phyloP scores from a whole-genome alignment of 2,113 vertebrate genomes.

The Embiotoca jacksoni region DNA sequence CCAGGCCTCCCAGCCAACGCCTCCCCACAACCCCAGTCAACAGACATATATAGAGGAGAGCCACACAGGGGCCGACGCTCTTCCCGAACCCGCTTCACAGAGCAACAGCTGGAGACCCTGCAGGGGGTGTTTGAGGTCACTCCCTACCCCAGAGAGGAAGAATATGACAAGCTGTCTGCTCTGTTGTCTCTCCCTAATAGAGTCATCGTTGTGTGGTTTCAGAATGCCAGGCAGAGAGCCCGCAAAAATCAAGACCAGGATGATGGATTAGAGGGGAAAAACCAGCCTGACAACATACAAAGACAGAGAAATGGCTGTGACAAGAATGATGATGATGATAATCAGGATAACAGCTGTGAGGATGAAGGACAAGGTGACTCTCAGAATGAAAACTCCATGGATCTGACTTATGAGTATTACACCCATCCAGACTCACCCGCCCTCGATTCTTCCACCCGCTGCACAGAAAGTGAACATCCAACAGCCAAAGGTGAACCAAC shows the following conservation, averaged over 20 bases:
- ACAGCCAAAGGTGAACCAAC: slow-evolving; percentile 51
- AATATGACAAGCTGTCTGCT: slow-evolving; percentile 95
- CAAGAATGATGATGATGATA: slow-evolving; percentile 93
- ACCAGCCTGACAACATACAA: slow-evolving; percentile 87
- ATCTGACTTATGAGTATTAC: slow-evolving; percentile 90
- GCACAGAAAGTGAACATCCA: slow-evolving; percentile 75
- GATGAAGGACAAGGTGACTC: slow-evolving; percentile 89
- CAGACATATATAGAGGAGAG: slow-evolving; percentile 91
- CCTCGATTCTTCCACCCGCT: slow-evolving; percentile 87
- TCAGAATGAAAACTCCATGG: slow-evolving; percentile 95
- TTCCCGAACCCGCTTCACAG: slow-evolving; percentile 95
- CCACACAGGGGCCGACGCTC: slow-evolving; percentile 83
- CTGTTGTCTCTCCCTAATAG: slow-evolving; percentile 93
- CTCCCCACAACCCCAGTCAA: slow-evolving; percentile 89
- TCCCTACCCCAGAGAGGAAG: slow-evolving; percentile 98
- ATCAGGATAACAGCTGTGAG: slow-evolving; percentile 86
- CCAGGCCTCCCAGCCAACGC: slow-evolving; percentile 82
- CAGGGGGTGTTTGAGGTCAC: slow-evolving; percentile 98
- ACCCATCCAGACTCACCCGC: slow-evolving; percentile 79
- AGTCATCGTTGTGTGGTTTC: slow-evolving; percentile 98
- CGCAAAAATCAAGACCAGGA: slow-evolving; percentile 96
- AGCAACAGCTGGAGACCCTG: slow-evolving; percentile 94
- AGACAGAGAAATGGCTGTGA: slow-evolving; percentile 91
- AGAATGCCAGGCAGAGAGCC: slow-evolving; percentile 97
- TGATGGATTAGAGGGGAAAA: slow-evolving; percentile 88